Evolutionary conservation across 92 coral and sea anemone genomes (phyloP).

Genomic region (Epizoanthus illoricatus): DNA sequence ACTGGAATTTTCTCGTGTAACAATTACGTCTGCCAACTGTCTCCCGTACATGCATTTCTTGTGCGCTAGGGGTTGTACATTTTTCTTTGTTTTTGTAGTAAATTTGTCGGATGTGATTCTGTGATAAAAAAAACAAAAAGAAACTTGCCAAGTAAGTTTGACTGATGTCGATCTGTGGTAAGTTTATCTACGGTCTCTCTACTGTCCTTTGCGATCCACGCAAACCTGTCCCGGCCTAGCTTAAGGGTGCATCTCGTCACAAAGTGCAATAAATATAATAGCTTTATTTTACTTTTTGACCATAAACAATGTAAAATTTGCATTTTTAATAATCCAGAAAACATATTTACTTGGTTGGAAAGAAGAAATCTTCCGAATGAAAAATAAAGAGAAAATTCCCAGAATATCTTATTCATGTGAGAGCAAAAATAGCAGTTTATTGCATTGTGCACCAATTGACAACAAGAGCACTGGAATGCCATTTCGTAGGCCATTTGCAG

Average conservation of each 20-base stretch:
- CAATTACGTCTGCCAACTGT: too few species aligned
- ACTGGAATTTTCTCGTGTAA: too few species aligned
- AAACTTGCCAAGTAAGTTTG: not conserved
- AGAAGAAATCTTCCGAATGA: not conserved
- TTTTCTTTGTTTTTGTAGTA: not conserved
- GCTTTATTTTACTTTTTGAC: not conserved
- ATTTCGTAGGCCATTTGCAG: not conserved
- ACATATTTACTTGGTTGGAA: not conserved
- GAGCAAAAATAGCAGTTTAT: not conserved
- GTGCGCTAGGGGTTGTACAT: too few species aligned
- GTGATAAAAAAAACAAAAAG: not conserved
- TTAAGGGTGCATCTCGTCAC: too few species aligned
- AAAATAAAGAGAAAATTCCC: not conserved
- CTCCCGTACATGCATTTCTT: too few species aligned
- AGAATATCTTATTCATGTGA: not conserved
- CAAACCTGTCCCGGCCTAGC: slow-evolving; percentile 8
- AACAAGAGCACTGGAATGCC: not conserved
- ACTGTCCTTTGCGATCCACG: not conserved
- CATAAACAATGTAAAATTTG: not conserved
- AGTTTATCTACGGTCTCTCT: not conserved
- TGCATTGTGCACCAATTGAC: not conserved
- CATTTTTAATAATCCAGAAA: slow-evolving; percentile 9
- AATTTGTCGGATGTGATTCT: not conserved
- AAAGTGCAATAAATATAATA: slow-evolving; percentile 25
- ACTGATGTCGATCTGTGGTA: not conserved